Evolutionary conservation across 2,888 invertebrate genomes (phyloP).

Genomic region (Mallateleia sp.): DNA sequence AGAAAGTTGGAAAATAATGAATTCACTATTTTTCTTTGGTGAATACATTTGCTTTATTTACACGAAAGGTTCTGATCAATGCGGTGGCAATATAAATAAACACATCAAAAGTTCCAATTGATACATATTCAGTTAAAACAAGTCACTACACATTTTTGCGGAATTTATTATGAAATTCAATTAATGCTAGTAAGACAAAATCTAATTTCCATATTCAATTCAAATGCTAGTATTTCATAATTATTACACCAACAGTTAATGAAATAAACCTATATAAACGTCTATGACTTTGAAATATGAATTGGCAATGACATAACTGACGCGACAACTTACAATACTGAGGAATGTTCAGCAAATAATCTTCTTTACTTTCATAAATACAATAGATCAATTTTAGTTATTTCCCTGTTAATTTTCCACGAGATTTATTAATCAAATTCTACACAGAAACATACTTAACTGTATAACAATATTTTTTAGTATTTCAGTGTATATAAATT

Average conservation of each 20-base stretch:
- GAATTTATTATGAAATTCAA: slow-evolving; percentile 3
- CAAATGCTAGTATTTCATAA: not conserved
- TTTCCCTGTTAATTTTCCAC: too few relatives aligned
- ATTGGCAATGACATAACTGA: slow-evolving; percentile 29
- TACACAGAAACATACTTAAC: too few relatives aligned
- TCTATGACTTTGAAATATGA: not conserved
- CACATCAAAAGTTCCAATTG: not conserved
- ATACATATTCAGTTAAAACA: not conserved
- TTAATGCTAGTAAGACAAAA: not conserved
- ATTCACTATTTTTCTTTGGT: not conserved
- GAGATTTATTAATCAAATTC: too few relatives aligned
- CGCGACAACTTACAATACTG: slow-evolving; percentile 19
- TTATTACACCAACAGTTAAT: not conserved
- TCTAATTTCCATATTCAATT: slow-evolving; percentile 2
- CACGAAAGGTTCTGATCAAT: not conserved
- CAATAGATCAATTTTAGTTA: too few relatives aligned
- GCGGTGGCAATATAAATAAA: not conserved
- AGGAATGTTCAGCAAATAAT: too few relatives aligned
- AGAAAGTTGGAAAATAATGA: slow-evolving; percentile 38
- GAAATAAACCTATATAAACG: slow-evolving; percentile 5
- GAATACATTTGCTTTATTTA: not conserved
- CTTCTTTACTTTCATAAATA: too few relatives aligned
- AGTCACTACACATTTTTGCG: not conserved
- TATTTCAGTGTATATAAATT: too few relatives aligned
- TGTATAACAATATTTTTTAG: too few relatives aligned